A percentile compares a stretch with the other conserved stretches of the same genome.
These are phyloP conservation scores for Botia kubotai DNA, from an alignment of 2,797 vertebrate species.

Conservation along the genomic window DNA sequence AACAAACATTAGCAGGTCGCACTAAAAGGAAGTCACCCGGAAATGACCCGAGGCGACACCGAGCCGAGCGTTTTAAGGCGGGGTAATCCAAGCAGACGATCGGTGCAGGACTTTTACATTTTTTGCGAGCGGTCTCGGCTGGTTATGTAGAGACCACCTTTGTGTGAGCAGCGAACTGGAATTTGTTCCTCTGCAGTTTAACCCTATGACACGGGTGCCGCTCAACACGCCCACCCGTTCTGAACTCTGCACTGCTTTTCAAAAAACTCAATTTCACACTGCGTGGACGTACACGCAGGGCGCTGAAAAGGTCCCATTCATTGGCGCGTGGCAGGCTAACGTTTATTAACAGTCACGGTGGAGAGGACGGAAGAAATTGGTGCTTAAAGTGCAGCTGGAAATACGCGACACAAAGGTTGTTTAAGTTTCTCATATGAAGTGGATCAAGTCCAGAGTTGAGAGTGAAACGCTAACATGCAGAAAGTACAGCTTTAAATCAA, in stretches of 20 bases:
- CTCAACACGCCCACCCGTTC: conserved; percentile 6
- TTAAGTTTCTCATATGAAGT: neutral
- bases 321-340: conserved; percentile 10
- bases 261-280: conserved; percentile 60
- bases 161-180: neutral
- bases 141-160: conserved; percentile 7
- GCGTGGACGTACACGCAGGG: conserved; percentile 26
- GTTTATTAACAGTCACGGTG: conserved; percentile 48
- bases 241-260: conserved; percentile 28
- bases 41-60: conserved; percentile 5
- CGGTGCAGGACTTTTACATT: conserved; percentile 12
- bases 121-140: neutral
- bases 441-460: neutral
- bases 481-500: neutral
- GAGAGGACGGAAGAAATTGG: conserved; percentile 2
- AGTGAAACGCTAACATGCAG: neutral
- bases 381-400: conserved; percentile 29
- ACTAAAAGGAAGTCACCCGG: neutral
- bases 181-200: conserved; percentile 33
- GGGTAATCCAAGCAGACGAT: conserved; percentile 15
- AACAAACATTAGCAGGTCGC: neutral
- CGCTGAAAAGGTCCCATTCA: conserved; percentile 34
- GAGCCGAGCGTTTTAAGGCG: neutral
- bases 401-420: conserved; percentile 14
- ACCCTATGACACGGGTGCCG: conserved; percentile 37